A percentile compares a stretch with the other conserved stretches of the same genome.
These are phyloP conservation scores for Poeciliopsis prolifica DNA, from an alignment of 2,113 vertebrate genomes.

Conservation along the genomic window DNA sequence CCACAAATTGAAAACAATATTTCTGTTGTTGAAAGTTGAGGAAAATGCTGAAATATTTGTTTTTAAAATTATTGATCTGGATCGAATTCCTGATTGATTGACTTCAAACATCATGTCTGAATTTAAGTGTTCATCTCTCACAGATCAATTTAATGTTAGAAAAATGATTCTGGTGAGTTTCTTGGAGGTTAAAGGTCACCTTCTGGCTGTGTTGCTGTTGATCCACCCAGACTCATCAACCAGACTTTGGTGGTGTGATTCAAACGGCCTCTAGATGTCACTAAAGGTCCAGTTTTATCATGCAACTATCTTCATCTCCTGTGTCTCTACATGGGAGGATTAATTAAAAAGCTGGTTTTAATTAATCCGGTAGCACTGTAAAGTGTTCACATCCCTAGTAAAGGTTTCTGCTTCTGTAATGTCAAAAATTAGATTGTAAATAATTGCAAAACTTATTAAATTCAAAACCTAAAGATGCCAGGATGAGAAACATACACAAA, in stretches of 20 bases:
- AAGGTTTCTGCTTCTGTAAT: background rate
- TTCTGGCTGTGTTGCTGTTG: background rate
- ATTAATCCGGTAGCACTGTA: too few relatives aligned
- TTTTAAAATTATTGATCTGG: too few relatives aligned
- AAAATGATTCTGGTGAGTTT: too few relatives aligned
- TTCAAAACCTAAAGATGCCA: background rate
- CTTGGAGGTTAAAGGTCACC: too few relatives aligned
- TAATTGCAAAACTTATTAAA: too few relatives aligned
- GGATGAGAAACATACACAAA: background rate
- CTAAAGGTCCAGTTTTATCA: slow-evolving; percentile 20
- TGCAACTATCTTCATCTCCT: too few relatives aligned
- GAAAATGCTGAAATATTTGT: too few relatives aligned
- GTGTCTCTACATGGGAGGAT: too few relatives aligned
- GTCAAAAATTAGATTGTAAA: background rate
- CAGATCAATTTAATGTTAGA: background rate
- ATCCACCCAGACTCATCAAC: background rate
- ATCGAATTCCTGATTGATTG: too few relatives aligned
- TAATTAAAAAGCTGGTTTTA: background rate
- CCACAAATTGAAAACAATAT: too few relatives aligned
- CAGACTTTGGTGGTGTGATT: too few relatives aligned
- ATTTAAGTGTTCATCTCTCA: background rate
- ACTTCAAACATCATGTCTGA: background rate
- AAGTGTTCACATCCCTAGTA: background rate
- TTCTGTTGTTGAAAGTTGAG: too few relatives aligned
- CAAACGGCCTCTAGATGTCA: slow-evolving; percentile 53